Base-by-base conservation (phyloP, 2,888 invertebrate species). In the Slavum lentiscoides region DNA sequence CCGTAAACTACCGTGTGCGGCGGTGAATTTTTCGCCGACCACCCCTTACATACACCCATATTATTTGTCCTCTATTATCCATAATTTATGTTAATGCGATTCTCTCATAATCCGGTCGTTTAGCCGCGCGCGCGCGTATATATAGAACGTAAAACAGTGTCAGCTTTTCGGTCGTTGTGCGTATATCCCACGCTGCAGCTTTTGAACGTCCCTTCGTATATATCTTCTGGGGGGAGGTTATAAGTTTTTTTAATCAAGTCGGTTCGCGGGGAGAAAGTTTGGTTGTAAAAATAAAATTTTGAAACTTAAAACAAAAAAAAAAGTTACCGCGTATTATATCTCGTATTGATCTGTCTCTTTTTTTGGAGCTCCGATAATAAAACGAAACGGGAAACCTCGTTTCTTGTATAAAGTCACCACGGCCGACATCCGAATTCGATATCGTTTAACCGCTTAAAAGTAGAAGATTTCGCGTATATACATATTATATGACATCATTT, bases 211-310 rank as follows among this genome's bases (percentile, higher is more conserved):
- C 59, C 53, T 4, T 8, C 6, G 53, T 43, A 11, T 11, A 62
- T 61, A 53, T 68, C 74, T 67, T 76, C n/a, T 7, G 43, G 67
- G 68, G 75, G 4, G 30, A 6, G 30, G 19, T n/a, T 39, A 37
- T 67, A 74, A 74, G 74, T 68, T 76, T 74, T 68, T 76, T 76
- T 76, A 76, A 76, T 76, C 75, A 68, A 76, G 75, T 76, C 11
- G 58, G 67, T 59, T 13, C 39, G 43, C 13, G 11, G 67, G 15
- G 7, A 73, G 43, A 76, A 68, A 76, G 75, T 68, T 68, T 68
- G 59, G 19, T 43, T 49, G 30, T 59, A 59, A 58, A 66, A 58
- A 55, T 9, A 43, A 58, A 67, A 59, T 68, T 19, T 30, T 43
- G 30, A 43, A 30, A 76, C 67, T 43, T 21, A 15, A 39, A 67